phyloP scores from a whole-genome alignment of 2,888 invertebrate species.

The Monopis laevigella region DNA sequence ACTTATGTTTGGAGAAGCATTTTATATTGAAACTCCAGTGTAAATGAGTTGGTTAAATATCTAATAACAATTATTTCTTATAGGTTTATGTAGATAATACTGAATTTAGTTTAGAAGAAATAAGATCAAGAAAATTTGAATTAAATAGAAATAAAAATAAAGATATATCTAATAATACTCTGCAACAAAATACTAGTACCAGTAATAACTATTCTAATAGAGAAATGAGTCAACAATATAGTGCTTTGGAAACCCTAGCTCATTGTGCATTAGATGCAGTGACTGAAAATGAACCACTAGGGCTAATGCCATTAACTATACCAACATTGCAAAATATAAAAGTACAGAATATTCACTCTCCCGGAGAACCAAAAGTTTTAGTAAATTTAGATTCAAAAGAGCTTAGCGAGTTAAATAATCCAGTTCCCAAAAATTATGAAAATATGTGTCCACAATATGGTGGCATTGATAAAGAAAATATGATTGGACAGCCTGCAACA shows the following conservation, averaged over 20 bases:
- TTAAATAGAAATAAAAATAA: slow-evolving; percentile 44
- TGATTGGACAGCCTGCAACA: slow-evolving; percentile 27
- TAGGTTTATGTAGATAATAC: slow-evolving; percentile 62
- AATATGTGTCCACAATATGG: slow-evolving; percentile 27
- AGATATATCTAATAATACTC: slow-evolving; percentile 24
- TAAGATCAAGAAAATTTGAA: slow-evolving; percentile 70
- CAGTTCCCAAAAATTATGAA: slow-evolving; percentile 38
- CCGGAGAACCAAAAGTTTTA: slow-evolving; percentile 56
- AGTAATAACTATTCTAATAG: too few relatives aligned
- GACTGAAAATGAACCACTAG: slow-evolving; percentile 56
- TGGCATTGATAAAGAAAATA: slow-evolving; percentile 42
- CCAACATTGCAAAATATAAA: slow-evolving; percentile 55
- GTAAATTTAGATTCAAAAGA: slow-evolving; percentile 59
- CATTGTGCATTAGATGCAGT: slow-evolving; percentile 57
- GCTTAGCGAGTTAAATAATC: slow-evolving; percentile 40
- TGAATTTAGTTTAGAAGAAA: slow-evolving; percentile 83
- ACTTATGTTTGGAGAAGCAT: too few relatives aligned
- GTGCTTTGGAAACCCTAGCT: slow-evolving; percentile 56
- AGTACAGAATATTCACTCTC: slow-evolving; percentile 57
- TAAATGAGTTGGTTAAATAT: neutral
- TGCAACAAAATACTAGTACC: slow-evolving; percentile 33
- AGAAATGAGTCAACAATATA: slow-evolving; percentile 55
- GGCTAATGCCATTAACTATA: slow-evolving; percentile 50
- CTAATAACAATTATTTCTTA: too few relatives aligned
- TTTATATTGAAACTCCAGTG: neutral